Evolutionary conservation across 2,888 invertebrate genomes (phyloP).

Genomic region (Cataglyphis livida): DNA sequence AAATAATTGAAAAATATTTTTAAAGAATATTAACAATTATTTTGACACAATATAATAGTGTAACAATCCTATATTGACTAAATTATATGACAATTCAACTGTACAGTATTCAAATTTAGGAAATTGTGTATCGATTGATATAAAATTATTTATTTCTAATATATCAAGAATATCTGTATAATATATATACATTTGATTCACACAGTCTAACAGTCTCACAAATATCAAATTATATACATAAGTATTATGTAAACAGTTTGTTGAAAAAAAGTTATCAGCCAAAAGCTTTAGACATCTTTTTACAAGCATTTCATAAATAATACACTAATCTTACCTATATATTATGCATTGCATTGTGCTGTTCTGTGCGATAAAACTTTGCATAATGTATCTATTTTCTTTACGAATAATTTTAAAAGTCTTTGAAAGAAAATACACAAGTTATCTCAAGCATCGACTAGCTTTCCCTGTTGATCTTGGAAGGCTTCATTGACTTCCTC

Average conservation of each 20-base stretch:
- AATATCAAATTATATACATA: not conserved
- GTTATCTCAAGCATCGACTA: not conserved
- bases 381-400: not conserved
- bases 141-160: not conserved
- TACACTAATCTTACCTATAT: not conserved
- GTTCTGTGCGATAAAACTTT: not conserved
- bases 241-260: not conserved
- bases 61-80: not conserved
- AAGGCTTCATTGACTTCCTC: not conserved
- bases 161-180: not conserved
- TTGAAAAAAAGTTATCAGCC: not conserved
- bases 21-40: not conserved
- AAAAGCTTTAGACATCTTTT: not conserved
- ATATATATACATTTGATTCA: not conserved
- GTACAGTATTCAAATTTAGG: not conserved
- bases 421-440: not conserved
- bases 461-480: not conserved
- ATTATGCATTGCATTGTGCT: not conserved
- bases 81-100: not conserved
- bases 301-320: not conserved
- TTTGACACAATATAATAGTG: not conserved
- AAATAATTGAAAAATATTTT: slow-evolving; percentile 3
- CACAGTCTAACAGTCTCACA: not conserved
- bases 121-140: not conserved
- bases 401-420: not conserved